Evolutionary conservation across 2,888 invertebrate genomes (phyloP).

Genomic region (Theretra japonica): DNA sequence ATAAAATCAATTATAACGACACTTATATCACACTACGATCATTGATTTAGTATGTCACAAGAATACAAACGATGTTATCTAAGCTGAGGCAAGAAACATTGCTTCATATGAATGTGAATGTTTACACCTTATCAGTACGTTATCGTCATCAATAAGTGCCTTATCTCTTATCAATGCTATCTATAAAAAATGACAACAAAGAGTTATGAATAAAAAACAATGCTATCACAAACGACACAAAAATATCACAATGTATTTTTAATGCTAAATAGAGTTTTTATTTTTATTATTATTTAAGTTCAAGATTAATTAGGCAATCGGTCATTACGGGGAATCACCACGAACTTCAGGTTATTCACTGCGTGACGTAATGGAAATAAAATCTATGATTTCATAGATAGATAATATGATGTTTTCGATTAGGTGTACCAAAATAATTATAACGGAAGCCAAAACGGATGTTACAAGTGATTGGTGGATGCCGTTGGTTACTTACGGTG

Average conservation of each 20-base stretch:
- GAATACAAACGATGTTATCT: slow-evolving; percentile 5
- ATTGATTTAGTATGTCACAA: neutral
- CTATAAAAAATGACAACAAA: slow-evolving; percentile 4
- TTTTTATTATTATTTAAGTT: neutral
- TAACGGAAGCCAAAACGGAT: slow-evolving; percentile 14
- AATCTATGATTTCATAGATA: neutral
- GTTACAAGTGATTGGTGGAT: slow-evolving; percentile 14
- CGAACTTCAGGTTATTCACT: neutral
- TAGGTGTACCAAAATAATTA: slow-evolving; percentile 5
- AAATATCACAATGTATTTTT: neutral
- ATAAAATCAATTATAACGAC: neutral
- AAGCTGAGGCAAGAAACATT: neutral
- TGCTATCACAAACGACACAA: neutral
- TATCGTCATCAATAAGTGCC: slow-evolving; percentile 3
- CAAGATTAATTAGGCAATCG: neutral
- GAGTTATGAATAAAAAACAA: neutral
- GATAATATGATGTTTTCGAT: neutral
- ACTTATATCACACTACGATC: neutral
- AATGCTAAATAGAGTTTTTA: neutral
- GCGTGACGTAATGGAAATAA: neutral
- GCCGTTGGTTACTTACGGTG: neutral
- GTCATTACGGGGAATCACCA: neutral
- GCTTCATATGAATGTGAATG: neutral
- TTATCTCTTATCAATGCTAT: slow-evolving; percentile 1
- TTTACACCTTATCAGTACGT: neutral